A percentile compares a stretch with the other conserved stretches of the same genome.
Evolutionary conservation across 1,140 invertebrate genomes (phyloP).

Genomic region (Ylistrum balloti): DNA sequence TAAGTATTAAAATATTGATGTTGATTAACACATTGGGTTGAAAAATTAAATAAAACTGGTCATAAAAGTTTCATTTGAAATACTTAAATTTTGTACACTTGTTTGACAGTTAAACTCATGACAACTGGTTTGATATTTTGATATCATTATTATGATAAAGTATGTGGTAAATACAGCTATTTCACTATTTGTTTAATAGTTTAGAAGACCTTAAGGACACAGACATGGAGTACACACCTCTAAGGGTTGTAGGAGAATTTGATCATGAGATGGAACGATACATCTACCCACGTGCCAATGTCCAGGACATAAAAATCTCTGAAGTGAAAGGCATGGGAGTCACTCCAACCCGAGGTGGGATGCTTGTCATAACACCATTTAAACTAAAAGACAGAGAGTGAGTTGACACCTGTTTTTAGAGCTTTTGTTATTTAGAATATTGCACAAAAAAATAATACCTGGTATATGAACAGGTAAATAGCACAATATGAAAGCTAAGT

Average conservation of each 20-base stretch:
- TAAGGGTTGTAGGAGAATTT: background rate
- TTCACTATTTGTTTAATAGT: background rate
- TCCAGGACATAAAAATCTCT: background rate
- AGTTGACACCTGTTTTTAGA: too few relatives aligned
- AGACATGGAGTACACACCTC: slow-evolving; percentile 14
- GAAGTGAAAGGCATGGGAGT: slow-evolving; percentile 27
- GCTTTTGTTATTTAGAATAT: too few relatives aligned
- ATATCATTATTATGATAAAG: background rate
- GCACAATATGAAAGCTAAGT: too few relatives aligned
- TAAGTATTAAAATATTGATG: too few relatives aligned
- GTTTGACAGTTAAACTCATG: too few relatives aligned
- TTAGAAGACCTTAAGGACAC: background rate
- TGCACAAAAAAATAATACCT: too few relatives aligned
- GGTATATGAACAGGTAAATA: too few relatives aligned
- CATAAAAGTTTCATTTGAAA: too few relatives aligned
- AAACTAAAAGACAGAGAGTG: slow-evolving; percentile 49
- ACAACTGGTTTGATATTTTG: too few relatives aligned
- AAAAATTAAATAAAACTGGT: too few relatives aligned
- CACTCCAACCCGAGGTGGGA: background rate
- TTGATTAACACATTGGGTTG: too few relatives aligned
- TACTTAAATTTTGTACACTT: too few relatives aligned
- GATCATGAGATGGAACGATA: background rate
- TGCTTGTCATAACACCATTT: slow-evolving; percentile 43
- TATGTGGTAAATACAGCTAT: background rate
- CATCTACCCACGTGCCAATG: background rate